A percentile compares a stretch with the other conserved stretches of the same genome.
These are phyloP conservation scores for Lepidurus couesii DNA, from an alignment of 1,140 invertebrate species.

Conservation along the genomic window DNA sequence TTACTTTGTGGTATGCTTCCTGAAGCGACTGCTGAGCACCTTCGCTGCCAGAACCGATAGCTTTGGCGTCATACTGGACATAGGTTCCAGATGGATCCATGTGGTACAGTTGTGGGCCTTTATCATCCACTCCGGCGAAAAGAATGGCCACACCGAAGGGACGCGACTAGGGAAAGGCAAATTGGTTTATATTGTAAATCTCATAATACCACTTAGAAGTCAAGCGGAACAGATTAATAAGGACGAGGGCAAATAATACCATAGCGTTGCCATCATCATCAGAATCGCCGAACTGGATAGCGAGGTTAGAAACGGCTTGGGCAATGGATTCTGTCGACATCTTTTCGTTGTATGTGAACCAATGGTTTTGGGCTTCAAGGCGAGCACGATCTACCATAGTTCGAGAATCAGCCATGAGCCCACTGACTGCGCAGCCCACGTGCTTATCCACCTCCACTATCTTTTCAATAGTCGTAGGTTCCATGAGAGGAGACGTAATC, in stretches of 20 bases:
- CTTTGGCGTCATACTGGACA: slow-evolving; percentile 96
- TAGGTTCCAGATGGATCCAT: slow-evolving; percentile 98
- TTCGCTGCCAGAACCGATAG: slow-evolving; percentile 98
- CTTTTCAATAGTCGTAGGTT: slow-evolving; percentile 93
- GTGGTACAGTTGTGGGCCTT: slow-evolving; percentile 80
- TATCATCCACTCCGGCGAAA: slow-evolving; percentile 78
- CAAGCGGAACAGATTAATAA: too few species aligned
- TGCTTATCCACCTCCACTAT: slow-evolving; percentile 94
- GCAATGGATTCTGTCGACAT: slow-evolving; percentile 97
- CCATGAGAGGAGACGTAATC: slow-evolving; percentile 94
- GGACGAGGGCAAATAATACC: slow-evolving; percentile 48
- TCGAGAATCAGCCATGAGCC: slow-evolving; percentile 95
- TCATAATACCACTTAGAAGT: too few species aligned
- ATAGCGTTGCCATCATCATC: slow-evolving; percentile 92
- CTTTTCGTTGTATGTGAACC: slow-evolving; percentile 94
- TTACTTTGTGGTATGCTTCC: slow-evolving; percentile 75
- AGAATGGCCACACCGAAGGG: slow-evolving; percentile 97
- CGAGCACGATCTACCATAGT: slow-evolving; percentile 91
- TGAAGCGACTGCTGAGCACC: slow-evolving; percentile 96
- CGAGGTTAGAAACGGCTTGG: slow-evolving; percentile 95
- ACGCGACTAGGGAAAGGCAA: slow-evolving; percentile 59
- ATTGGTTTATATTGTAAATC: background rate
- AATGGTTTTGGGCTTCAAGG: slow-evolving; percentile 94
- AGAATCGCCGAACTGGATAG: slow-evolving; percentile 97
- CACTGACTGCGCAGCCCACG: slow-evolving; percentile 94